Base-by-base conservation (phyloP, 2,797 vertebrate genomes). In the Aphelocoma californica region DNA sequence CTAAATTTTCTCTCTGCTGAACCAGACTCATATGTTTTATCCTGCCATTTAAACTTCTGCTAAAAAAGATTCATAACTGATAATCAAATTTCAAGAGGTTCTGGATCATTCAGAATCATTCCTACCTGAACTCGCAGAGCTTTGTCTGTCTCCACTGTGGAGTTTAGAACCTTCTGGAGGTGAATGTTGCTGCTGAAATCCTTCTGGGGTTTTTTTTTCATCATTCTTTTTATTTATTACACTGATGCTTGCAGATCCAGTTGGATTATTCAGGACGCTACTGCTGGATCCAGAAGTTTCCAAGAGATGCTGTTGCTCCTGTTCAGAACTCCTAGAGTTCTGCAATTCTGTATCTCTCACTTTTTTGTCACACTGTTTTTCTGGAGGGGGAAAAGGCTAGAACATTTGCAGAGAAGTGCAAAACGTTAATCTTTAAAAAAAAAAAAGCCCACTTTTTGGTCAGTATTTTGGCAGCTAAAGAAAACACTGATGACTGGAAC, bases 291-390 rank as follows among this genome's bases (percentile, higher is more conserved):
- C 85, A 1, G 94, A 90, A 5, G 73, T 83, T 67, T 73, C 92
- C 84, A 98, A 79, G 61, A 98, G 97, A 44, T 70, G 95, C 83
- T 97, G 95, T 26, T 97, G 83, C 77, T 98, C 97, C 47, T 95
- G 95, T 69, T 96, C 90, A 56, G 67, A 91, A 8, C 42, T 69
- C 12, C 20, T 40, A n/a, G 78, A 61, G 45, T 77, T 82, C 44
- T 92, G 94, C 1, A 10, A 1, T 40, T 71, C 15, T 38, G 7
- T 2, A 9, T 79, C 69, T 69, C 58, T 61, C 21, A 18, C 38
- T 65, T 92, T 86, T 61, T 75, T 86, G 29, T 91, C 89, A 28
- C 48, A 14, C 20, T 65, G 71, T 32, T 96, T 96, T n/a, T 96
- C 96, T 1, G 78, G 12, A 2, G 85, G 40, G 45, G 90, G 23